Conservation (phyloP, 1,140 invertebrate species). For the Procambarus virginalis region DNA sequence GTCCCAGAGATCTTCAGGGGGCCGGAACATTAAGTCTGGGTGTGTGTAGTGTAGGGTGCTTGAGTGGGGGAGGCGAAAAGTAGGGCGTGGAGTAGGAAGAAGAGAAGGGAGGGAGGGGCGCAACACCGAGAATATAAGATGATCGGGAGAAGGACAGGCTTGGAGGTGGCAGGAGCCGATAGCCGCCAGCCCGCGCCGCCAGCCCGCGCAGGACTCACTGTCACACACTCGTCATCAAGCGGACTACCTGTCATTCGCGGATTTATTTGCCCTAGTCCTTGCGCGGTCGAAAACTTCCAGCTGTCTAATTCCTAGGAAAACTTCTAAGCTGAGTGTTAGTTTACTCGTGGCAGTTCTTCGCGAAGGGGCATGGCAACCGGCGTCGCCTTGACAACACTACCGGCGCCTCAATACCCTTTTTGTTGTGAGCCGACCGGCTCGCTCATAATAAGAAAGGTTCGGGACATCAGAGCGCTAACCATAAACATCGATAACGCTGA, state of each 20-base stretch:
- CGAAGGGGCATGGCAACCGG: not conserved
- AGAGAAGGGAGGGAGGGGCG: not conserved
- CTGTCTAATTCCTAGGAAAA: not conserved
- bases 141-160: not conserved
- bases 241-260: too few species aligned
- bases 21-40: too few species aligned
- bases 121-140: not conserved
- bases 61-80: not conserved
- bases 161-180: not conserved
- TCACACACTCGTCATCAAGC: not conserved
- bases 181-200: not conserved
- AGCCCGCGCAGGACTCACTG: not conserved
- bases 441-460: conserved; percentile 34
- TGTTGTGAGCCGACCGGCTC: conserved; percentile 33
- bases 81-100: not conserved
- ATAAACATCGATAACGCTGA: not conserved
- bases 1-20: too few species aligned
- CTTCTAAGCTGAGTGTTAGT: not conserved
- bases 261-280: not conserved
- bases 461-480: conserved; percentile 13
- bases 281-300: not conserved
- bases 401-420: conserved; percentile 27
- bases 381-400: conserved; percentile 11
- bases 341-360: not conserved
- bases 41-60: too few species aligned